Evolutionary conservation across 2,888 invertebrate genomes (phyloP), one percentile per base, ranked within the genome.

Genomic region (Adineta ricciae): DNA sequence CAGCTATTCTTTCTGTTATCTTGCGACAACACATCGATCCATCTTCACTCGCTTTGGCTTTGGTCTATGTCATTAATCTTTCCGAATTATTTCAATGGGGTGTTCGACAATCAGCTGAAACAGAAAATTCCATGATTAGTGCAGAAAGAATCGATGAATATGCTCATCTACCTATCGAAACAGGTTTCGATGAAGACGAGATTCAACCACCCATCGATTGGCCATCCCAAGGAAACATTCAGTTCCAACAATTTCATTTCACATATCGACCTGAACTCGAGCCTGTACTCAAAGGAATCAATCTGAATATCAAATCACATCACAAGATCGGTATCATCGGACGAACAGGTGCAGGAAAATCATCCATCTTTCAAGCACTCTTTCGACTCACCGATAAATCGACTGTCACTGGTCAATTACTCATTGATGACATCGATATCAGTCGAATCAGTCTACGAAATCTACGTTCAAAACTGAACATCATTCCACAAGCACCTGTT

Each of bases 21-120:
- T 72, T 72, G 16, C 72, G 72, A 7, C 9, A 72, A 16, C 8
- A 32, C 4, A 72, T 72, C 16, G 36, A 72, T 72, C 11, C 36
- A 4, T 72, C 72, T 7, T 14, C 36, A 11, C 32, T 21, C 9
- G 72, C 90, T 46, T 85, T 90, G 73, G 88, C 88, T 50, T 87
- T 90, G 86, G 89, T 89, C 5, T 46, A 46, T 46, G 46, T 11
- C 8, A 46, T 46, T 46, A 46, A 46, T 46, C 11, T 46, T 8
- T 4, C 94, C 85, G 94, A 94, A 87, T 94, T 94, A 93, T 92
- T 95, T 86, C 94, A 95, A 89, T 97, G 95, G 95, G 95, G 95
- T 41, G 95, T 96, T 93, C 92, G 94, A 86, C 94, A 96, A 90
- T 95, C 95, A 88, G 95, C 95, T 0, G 95, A 95, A 89, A 89